Evolutionary conservation across 2,888 invertebrate species (phyloP), one percentile per base, ranked within the genome.

Genomic region (Zygogramma bicolorata): DNA sequence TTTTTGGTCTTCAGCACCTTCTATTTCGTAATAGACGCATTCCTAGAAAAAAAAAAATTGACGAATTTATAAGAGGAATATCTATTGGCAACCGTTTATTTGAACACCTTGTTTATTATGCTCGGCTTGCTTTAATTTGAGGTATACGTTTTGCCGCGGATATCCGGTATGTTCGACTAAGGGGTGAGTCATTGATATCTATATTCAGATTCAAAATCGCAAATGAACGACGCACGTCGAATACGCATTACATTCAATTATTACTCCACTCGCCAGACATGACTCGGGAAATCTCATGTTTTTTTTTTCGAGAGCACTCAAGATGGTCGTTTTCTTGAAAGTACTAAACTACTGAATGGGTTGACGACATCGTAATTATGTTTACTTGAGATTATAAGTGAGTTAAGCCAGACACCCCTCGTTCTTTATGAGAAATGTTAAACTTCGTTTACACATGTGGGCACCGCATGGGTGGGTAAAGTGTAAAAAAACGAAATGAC

Each of bases 341-440:
- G 13, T 22, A 25, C 27, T 53, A 10, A n/a, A n/a, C 27, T 27
- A 53, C 53, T n/a, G 15, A 53, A 53, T 53, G 27, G n/a, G 53
- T 53, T 27, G 46, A 38, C 25, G 46, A 63, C 46, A 63, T 29
- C 34, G 31, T 15, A 13, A 63, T 46, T 27, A 29, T 63, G 46
- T 63, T 63, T 63, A 63, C 29, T 63, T 29, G 13, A 63, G 63
- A 63, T 46, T 42, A 13, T 63, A 2, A 46, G 46, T 29, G 46
- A 63, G 63, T 29, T 10, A 27, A 63, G 15, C 46, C 63, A 63
- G 63, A 49, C 46, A 15, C n/a, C 42, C 20, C 20, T 46, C 18
- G 10, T n/a, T 63, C 27, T 46, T 63, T 15, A 42, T 31, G 49
- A 49, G 29, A 18, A 63, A 61, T 29, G 27, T 15, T 27, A 22